Conservation (phyloP, 2,113 vertebrate species). For the Amblyopsis rosae region DNA sequence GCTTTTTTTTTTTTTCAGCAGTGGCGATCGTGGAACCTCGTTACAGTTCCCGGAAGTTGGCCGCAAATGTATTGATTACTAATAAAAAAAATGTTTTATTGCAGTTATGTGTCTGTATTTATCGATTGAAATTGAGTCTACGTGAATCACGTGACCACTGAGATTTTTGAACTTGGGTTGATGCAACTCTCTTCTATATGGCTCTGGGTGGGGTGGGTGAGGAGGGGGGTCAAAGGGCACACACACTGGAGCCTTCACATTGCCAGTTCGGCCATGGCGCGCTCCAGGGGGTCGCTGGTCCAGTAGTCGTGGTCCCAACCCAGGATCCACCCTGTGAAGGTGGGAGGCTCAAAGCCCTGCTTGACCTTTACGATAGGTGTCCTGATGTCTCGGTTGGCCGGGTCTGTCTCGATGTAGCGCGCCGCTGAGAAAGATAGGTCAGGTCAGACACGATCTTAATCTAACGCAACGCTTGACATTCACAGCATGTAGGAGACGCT, state of each 20-base stretch:
- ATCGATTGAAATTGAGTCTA: too few species aligned
- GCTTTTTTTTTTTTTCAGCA: too few species aligned
- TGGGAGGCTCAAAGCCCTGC: constrained; percentile 90
- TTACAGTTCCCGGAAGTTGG: too few species aligned
- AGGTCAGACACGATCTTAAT: not conserved
- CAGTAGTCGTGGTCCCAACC: constrained; percentile 96
- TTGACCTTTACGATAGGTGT: constrained; percentile 87
- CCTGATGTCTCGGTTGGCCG: constrained; percentile 83
- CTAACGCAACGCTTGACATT: too few species aligned
- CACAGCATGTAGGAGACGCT: too few species aligned
- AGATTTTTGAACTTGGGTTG: too few species aligned
- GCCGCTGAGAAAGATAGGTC: constrained; percentile 73
- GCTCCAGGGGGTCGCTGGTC: constrained; percentile 86
- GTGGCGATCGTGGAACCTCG: too few species aligned
- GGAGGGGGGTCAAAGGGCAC: constrained; percentile 21
- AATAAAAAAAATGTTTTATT: too few species aligned
- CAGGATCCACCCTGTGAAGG: constrained; percentile 97
- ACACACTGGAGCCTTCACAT: constrained; percentile 69
- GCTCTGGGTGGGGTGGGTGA: not conserved
- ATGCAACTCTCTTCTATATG: too few species aligned
- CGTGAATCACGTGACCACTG: too few species aligned
- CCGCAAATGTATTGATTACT: too few species aligned
- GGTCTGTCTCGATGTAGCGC: constrained; percentile 92
- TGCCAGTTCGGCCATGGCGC: constrained; percentile 87
- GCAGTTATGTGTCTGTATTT: too few species aligned